Conservation (phyloP, 2,797 vertebrate genomes). For the Tamandua tetradactyla region DNA sequence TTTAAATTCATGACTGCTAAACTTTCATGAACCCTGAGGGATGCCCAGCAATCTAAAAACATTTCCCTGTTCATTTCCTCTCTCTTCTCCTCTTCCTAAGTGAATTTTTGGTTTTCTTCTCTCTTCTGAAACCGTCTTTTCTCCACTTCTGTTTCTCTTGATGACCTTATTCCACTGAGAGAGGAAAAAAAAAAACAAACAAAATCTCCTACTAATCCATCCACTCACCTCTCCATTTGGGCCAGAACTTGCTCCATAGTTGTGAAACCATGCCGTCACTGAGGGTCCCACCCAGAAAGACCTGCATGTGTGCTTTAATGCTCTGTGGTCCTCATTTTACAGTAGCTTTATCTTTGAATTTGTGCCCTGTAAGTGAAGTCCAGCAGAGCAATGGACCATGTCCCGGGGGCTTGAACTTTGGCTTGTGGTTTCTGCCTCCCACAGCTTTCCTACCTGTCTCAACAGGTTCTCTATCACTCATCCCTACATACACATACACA, state of each 20-base stretch:
- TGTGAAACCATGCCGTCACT: neutral
- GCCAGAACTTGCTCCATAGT: neutral
- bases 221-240: neutral
- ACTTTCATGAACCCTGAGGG: neutral
- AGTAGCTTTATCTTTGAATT: neutral
- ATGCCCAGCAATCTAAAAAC: neutral
- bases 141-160: neutral
- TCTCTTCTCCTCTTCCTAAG: neutral
- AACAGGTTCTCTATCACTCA: neutral
- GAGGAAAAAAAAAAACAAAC: neutral
- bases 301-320: neutral
- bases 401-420: neutral
- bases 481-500: neutral
- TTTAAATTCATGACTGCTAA: neutral
- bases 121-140: neutral
- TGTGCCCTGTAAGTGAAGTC: neutral
- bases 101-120: neutral
- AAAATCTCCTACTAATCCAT: neutral
- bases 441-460: neutral
- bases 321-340: neutral
- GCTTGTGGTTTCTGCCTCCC: neutral
- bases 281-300: neutral
- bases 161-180: neutral
- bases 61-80: neutral
- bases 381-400: neutral